These are phyloP conservation scores for Drosophila gunungcola DNA, from an alignment of 1,140 invertebrate genomes.

Conservation along the genomic window DNA sequence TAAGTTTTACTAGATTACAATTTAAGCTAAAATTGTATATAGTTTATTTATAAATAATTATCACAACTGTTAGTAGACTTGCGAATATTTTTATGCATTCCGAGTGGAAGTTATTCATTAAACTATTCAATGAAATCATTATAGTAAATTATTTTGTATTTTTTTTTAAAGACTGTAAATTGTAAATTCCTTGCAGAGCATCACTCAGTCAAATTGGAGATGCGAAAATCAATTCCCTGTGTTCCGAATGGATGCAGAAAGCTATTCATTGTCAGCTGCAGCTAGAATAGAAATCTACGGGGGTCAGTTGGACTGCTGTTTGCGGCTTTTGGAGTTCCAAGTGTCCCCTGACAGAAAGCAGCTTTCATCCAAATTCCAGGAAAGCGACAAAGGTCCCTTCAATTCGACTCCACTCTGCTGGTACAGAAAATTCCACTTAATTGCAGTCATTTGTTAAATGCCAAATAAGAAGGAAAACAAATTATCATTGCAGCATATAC, in stretches of 20 bases:
- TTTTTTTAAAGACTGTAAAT: neutral
- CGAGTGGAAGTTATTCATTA: too few relatives aligned
- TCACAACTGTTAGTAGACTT: too few relatives aligned
- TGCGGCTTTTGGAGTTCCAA: constrained; percentile 9
- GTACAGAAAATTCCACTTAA: constrained; percentile 15
- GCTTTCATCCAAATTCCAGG: neutral
- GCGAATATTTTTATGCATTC: too few relatives aligned
- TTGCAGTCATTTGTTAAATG: constrained; percentile 36
- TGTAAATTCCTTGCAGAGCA: neutral
- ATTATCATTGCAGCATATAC: constrained; percentile 22
- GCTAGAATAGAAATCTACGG: neutral
- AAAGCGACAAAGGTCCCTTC: neutral
- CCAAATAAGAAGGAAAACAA: constrained; percentile 5
- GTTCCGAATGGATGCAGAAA: neutral
- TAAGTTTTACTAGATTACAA: too few relatives aligned
- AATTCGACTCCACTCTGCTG: neutral
- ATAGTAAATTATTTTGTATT: neutral
- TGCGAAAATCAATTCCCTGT: too few relatives aligned
- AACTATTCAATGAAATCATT: neutral
- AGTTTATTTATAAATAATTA: too few relatives aligned
- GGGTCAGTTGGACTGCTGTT: neutral
- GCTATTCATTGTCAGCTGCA: constrained; percentile 35
- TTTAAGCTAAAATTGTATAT: too few relatives aligned
- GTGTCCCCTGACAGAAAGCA: neutral
- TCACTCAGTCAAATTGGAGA: neutral